phyloP scores from a whole-genome alignment of 2,888 invertebrate species.

The Leistus spinibarbis region DNA sequence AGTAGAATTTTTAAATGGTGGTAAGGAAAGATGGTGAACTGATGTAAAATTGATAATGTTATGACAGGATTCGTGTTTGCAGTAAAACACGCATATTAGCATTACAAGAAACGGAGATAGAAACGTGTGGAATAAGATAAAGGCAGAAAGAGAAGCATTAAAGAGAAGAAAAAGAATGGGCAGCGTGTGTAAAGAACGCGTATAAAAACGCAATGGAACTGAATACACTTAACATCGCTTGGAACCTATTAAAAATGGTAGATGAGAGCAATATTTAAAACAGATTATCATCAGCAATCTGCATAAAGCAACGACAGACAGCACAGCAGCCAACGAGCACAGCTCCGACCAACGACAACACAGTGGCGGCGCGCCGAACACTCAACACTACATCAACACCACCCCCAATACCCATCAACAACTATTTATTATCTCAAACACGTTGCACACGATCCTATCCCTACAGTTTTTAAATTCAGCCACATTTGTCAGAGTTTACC shows the following conservation, averaged over 20 bases:
- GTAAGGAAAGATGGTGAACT: not conserved
- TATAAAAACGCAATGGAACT: conserved; percentile 17
- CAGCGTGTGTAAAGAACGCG: not conserved
- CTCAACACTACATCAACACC: not conserved
- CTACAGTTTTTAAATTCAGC: no score
- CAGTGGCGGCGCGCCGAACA: not conserved
- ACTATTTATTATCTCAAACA: not conserved
- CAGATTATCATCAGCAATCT: conserved; percentile 35
- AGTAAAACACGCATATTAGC: conserved; percentile 23
- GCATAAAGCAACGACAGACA: conserved; percentile 27
- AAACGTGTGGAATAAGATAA: not conserved
- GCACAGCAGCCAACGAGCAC: not conserved
- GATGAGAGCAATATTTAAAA: conserved; percentile 34
- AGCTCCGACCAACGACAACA: not conserved
- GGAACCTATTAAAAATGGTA: conserved; percentile 31
- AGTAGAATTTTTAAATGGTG: not conserved
- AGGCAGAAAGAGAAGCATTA: not conserved
- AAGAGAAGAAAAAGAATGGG: not conserved
- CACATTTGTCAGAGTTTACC: no score
- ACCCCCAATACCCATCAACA: not conserved
- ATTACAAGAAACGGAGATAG: not conserved
- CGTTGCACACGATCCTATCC: not conserved
- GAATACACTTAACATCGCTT: conserved; percentile 25
- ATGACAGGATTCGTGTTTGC: conserved; percentile 11
- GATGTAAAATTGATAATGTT: conserved; percentile 11